Percentiles rank a stretch among this genome's conserved stretches.
These are phyloP conservation scores for Mystacornis crossleyi DNA, from an alignment of 2,113 vertebrate genomes.

Conservation along the genomic window DNA sequence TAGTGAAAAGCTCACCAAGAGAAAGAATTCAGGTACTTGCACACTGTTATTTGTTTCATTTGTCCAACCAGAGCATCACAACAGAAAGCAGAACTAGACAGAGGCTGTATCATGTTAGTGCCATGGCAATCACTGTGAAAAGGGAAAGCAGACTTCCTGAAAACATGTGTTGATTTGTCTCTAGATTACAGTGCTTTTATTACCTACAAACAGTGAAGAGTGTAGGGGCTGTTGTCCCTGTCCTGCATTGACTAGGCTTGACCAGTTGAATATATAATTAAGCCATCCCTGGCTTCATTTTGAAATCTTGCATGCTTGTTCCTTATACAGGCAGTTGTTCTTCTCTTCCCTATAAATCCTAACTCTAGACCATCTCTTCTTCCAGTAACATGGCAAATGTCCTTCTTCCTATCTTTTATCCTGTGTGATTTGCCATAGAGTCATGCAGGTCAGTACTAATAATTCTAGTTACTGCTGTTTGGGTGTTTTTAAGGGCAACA, in stretches of 20 bases:
- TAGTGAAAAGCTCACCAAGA: not conserved
- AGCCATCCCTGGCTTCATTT: not conserved
- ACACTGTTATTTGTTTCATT: not conserved
- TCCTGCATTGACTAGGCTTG: not conserved
- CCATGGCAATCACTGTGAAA: not conserved
- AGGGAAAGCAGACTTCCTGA: not conserved
- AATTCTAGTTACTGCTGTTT: not conserved
- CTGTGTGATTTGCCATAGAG: not conserved
- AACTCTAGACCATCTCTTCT: not conserved
- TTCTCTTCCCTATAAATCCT: not conserved
- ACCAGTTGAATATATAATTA: not conserved
- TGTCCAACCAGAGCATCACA: not conserved
- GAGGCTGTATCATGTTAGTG: not conserved
- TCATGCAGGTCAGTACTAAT: not conserved
- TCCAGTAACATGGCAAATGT: not conserved
- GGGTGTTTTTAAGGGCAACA: not conserved
- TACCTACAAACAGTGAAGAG: not conserved
- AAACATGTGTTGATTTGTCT: not conserved
- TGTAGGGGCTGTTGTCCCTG: not conserved
- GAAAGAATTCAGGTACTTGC: not conserved
- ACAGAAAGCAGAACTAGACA: not conserved
- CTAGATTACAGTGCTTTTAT: not conserved
- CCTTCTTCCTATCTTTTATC: not conserved
- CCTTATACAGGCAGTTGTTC: not conserved
- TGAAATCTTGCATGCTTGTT: not conserved